Evolutionary conservation across 2,888 invertebrate genomes (phyloP), one percentile per base, ranked within the genome.

Genomic region (Archips crataeganus): DNA sequence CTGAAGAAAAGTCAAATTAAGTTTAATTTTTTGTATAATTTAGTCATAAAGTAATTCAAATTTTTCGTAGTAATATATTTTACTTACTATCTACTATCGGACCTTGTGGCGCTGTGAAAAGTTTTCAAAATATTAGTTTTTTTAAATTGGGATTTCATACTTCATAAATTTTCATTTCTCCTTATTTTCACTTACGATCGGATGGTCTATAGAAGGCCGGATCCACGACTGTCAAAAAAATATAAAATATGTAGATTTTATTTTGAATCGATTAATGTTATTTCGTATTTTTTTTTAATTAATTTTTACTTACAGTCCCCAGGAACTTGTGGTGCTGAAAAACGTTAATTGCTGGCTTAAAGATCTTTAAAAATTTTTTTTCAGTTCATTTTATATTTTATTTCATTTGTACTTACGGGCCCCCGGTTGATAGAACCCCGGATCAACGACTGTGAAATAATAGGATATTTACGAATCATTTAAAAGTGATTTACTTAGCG

Each of bases 201-300:
- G 65, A 54, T 4, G 65, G 65, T 39, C 54, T 36, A 51, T 66
- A 66, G 77, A 80, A 80, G 11, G 62, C 79, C 45, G 64, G 75
- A 68, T 80, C 62, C 42, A 45, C 23, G 23, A 5, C 45, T 57
- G 57, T 5, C 32, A 32, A 32, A 57, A 57, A 57, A 32, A 23
- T 23, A 54, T 2, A 8, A 6, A 2, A 8, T 23, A n/a, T 54
- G 0, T 15, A 51, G 23, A 57, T 11, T 32, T 32, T 23, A 32
- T 10, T 57, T 2, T 9, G 2, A 9, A 10, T 23, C 2, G 23
- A 54, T 0, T 1, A 23, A 15, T 10, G 1, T 15, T 54, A 54
- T 54, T 54, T 54, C 2, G n/a, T 45, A 45, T 45, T 32, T 36
- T 34, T 59, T 60, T 13, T n/a, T 1, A 36, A 34, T 60, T 8